These are phyloP conservation scores for Siphlonurus alternatus DNA, from an alignment of 2,888 invertebrate genomes.

Conservation along the genomic window DNA sequence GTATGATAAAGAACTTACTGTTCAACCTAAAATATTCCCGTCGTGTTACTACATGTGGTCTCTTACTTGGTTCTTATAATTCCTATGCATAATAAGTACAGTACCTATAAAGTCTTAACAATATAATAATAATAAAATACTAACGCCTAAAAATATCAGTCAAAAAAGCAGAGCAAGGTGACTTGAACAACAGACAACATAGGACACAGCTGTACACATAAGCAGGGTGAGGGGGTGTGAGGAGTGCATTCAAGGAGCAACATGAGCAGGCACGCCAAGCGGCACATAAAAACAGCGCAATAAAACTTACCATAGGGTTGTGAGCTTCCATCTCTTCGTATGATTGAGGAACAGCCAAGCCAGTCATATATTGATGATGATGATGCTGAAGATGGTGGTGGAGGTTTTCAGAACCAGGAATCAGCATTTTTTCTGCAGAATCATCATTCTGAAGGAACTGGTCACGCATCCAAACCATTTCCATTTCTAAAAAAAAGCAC, in stretches of 20 bases:
- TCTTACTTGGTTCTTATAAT: too few species aligned
- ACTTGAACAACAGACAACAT: not conserved
- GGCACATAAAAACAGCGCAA: not conserved
- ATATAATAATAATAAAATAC: too few species aligned
- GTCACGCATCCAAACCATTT: constrained; percentile 4
- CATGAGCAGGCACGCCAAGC: not conserved
- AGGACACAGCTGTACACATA: not conserved
- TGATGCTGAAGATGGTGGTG: not conserved
- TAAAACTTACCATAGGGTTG: not conserved
- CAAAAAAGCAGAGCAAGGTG: too few species aligned
- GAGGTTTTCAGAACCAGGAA: not conserved
- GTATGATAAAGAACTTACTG: too few species aligned
- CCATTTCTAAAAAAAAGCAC: constrained; percentile 5
- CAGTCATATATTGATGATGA: not conserved
- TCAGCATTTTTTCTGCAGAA: not conserved
- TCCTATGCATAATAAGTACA: too few species aligned
- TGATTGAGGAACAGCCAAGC: not conserved
- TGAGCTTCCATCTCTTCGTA: not conserved
- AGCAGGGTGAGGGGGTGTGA: not conserved
- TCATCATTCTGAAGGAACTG: not conserved
- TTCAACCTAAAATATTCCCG: too few species aligned
- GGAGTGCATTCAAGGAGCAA: not conserved
- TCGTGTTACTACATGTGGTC: too few species aligned
- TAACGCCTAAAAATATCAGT: too few species aligned
- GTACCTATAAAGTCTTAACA: too few species aligned